phyloP scores from a whole-genome alignment of 1,140 invertebrate genomes.

The Coenobita brevimanus region DNA sequence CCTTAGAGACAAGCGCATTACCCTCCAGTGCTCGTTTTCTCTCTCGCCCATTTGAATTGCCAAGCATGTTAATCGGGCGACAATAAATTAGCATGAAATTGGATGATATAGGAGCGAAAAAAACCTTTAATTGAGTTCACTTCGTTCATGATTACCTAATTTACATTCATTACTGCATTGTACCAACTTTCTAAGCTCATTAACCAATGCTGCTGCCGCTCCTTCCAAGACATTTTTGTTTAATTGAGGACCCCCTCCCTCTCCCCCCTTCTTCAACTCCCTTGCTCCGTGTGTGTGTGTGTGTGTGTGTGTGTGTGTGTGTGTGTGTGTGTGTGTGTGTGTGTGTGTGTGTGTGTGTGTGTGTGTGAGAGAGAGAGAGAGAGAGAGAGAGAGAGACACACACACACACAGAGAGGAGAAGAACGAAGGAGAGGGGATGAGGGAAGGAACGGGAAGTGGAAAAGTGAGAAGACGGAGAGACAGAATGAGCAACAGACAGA shows the following conservation, averaged over 20 bases:
- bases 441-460: not conserved
- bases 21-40: conserved; percentile 46
- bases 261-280: no score
- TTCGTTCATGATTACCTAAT: conserved; percentile 66
- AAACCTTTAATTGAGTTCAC: conserved; percentile 67
- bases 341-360: not conserved
- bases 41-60: conserved; percentile 63
- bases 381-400: conserved; percentile 27
- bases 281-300: not conserved
- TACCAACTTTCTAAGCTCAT: conserved; percentile 65
- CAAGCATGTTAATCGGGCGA: conserved; percentile 57
- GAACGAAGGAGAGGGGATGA: not conserved
- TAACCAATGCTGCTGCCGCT: conserved; percentile 40
- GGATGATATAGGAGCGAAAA: conserved; percentile 64
- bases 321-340: not conserved
- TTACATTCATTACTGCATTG: conserved; percentile 66
- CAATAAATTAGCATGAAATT: conserved; percentile 67
- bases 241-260: no score
- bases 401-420: conserved; percentile 4
- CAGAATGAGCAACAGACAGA: no score
- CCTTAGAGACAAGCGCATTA: conserved; percentile 48
- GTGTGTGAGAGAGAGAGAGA: not conserved
- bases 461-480: no score
- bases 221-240: conserved; percentile 58
- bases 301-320: not conserved